Percentiles rank a stretch among this genome's conserved stretches.
Conservation (phyloP, 2,113 vertebrate species). For the Lepus timidus region DNA sequence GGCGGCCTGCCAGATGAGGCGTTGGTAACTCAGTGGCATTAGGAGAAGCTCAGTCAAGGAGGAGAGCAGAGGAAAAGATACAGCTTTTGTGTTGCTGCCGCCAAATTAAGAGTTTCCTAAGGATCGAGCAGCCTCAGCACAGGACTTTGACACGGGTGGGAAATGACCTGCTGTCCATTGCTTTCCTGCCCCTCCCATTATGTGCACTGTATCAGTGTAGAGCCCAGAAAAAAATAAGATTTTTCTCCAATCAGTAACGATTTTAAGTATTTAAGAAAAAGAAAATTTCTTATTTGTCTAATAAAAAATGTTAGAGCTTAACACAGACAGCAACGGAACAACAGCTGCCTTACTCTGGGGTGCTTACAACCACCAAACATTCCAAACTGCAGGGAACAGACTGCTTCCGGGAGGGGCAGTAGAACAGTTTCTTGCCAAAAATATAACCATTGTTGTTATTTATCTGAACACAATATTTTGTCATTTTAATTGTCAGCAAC, state of each 20-base stretch:
- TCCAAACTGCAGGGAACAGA: constrained; percentile 42
- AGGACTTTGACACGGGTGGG: not conserved
- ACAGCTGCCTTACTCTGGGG: not conserved
- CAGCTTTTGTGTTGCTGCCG: constrained; percentile 18
- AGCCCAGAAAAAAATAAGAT: constrained; percentile 6
- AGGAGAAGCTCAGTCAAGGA: constrained; percentile 45
- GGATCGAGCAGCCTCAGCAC: not conserved
- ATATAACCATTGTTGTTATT: constrained; percentile 67
- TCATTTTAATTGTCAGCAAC: constrained; percentile 73
- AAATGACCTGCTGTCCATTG: not conserved
- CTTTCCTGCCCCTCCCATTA: not conserved
- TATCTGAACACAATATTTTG: constrained; percentile 75
- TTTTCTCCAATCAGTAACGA: not conserved
- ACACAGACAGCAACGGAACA: not conserved
- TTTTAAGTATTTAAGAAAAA: constrained; percentile 1
- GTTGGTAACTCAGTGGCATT: constrained; percentile 39
- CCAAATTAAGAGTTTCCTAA: constrained; percentile 59
- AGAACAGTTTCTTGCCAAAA: constrained; percentile 48
- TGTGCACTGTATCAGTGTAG: not conserved
- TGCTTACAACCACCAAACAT: constrained; percentile 3
- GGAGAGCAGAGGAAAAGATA: not conserved
- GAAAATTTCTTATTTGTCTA: constrained; percentile 7
- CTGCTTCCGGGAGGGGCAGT: constrained; percentile 32
- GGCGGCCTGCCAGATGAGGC: constrained; percentile 48
- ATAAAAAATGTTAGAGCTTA: not conserved